Evolutionary conservation across 2,797 vertebrate genomes (phyloP).

Genomic region (Platalea minor): DNA sequence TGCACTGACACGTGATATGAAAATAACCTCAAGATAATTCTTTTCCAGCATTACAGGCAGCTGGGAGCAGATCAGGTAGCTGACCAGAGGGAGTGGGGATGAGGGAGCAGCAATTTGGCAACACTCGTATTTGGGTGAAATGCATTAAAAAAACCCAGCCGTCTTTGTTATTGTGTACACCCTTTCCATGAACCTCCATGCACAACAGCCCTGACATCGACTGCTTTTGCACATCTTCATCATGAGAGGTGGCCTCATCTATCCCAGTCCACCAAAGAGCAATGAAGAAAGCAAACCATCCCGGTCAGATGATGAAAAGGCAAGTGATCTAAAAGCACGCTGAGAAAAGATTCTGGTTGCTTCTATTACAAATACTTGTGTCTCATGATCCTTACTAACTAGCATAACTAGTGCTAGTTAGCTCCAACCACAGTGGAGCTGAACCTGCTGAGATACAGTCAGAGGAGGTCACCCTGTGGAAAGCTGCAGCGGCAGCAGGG

Average conservation of each 20-base stretch:
- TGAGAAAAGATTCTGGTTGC: background rate
- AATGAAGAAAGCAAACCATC: background rate
- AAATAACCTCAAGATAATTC: background rate
- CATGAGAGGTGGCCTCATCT: background rate
- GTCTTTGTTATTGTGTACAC: background rate
- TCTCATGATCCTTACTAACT: background rate
- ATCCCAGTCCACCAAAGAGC: background rate
- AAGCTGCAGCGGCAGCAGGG: background rate
- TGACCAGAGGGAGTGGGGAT: background rate
- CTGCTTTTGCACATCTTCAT: background rate
- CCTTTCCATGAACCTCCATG: background rate
- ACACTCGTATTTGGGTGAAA: background rate
- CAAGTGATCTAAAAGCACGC: background rate
- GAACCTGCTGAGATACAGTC: background rate
- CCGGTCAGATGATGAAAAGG: rapidly evolving
- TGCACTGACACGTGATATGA: background rate
- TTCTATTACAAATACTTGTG: background rate
- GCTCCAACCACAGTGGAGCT: background rate
- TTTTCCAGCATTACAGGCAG: background rate
- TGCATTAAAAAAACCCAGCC: background rate
- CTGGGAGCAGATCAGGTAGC: background rate
- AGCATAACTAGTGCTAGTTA: too few relatives aligned
- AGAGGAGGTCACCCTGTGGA: background rate
- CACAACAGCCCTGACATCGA: rapidly evolving
- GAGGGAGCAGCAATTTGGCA: background rate